Evolutionary conservation across 2,797 vertebrate species (phyloP).

Genomic region (Fringilla coelebs): DNA sequence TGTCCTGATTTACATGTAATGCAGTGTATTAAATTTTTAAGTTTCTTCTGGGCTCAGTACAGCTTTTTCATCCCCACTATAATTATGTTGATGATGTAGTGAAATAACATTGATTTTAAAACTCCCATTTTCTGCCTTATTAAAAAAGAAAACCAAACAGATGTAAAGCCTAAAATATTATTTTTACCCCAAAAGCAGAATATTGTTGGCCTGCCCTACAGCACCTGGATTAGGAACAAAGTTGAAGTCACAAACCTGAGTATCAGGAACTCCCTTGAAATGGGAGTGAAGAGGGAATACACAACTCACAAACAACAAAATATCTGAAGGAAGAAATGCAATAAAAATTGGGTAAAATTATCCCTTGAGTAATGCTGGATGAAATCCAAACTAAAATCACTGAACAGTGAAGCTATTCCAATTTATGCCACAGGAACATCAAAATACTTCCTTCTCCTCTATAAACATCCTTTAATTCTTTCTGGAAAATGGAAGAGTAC

Average conservation of each 20-base stretch:
- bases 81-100: not conserved
- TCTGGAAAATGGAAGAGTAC: constrained; percentile 22
- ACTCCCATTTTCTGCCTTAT: not conserved
- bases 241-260: not conserved
- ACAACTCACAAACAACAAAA: not conserved
- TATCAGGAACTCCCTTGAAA: not conserved
- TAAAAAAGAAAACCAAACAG: not conserved
- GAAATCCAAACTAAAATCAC: constrained; percentile 1
- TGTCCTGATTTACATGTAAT: not conserved
- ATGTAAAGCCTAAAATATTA: not conserved
- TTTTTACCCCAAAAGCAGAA: not conserved
- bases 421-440: not conserved
- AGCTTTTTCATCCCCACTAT: not conserved
- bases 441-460: constrained; percentile 21
- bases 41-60: not conserved
- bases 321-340: not conserved
- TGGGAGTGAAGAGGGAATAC: not conserved
- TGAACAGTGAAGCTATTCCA: constrained; percentile 2
- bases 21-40: not conserved
- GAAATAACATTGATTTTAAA: not conserved
- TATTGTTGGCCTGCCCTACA: not conserved
- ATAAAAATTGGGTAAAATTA: constrained; percentile 3
- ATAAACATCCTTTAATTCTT: constrained; percentile 3
- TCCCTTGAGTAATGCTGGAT: not conserved
- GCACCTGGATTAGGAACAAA: not conserved